These are phyloP conservation scores for Cylindroiulus punctatus DNA, from an alignment of 2,888 invertebrate species.

Conservation along the genomic window DNA sequence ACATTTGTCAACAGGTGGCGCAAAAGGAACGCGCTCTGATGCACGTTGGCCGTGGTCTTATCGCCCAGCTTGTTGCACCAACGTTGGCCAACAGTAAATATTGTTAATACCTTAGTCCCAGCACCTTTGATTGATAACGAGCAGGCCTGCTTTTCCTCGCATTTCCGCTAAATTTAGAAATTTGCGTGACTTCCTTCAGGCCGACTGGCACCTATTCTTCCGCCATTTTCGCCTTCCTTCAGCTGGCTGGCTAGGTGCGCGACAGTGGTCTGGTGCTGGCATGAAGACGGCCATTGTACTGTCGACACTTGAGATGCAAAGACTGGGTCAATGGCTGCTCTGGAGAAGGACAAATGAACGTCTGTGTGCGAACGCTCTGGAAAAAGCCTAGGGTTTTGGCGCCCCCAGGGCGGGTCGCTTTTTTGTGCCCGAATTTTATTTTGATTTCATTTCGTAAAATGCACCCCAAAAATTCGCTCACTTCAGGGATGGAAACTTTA, in stretches of 20 bases:
- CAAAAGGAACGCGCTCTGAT: too few relatives aligned
- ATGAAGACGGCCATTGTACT: slow-evolving; percentile 9
- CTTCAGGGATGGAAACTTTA: too few relatives aligned
- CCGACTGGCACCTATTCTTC: background rate
- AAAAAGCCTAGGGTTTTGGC: background rate
- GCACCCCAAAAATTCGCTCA: background rate
- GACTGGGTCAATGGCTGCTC: background rate
- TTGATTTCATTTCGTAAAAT: slow-evolving; percentile 1
- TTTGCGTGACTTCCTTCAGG: background rate
- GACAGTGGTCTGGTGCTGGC: background rate
- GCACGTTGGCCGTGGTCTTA: too few relatives aligned
- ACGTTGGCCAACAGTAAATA: background rate
- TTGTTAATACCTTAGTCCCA: background rate
- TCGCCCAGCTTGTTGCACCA: background rate
- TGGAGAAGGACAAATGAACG: background rate
- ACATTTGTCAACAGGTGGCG: too few relatives aligned
- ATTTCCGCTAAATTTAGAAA: slow-evolving; percentile 18
- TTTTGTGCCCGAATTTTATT: background rate
- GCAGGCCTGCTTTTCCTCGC: background rate
- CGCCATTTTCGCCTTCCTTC: background rate
- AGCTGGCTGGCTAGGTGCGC: background rate
- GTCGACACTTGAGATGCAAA: background rate
- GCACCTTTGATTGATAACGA: background rate
- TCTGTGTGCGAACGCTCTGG: background rate
- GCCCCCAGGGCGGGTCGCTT: background rate